Evolutionary conservation across 2,113 vertebrate genomes (phyloP), one percentile per base, ranked within the genome.

Genomic region (Heloderma charlesbogerti): DNA sequence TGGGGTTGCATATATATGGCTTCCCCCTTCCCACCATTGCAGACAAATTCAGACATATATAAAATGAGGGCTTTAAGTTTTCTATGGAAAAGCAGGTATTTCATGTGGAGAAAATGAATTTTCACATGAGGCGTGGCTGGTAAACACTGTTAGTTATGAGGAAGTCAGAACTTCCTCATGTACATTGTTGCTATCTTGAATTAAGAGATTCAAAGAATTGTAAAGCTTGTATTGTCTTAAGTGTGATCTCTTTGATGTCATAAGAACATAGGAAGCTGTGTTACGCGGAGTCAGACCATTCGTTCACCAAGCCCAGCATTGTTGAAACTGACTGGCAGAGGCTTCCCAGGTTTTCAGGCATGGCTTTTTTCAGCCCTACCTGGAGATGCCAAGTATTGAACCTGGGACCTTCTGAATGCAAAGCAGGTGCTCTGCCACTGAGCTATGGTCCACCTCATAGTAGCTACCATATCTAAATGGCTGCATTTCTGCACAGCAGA

Each of bases 91-190:
- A 92, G 91, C 63, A 43, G 88, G 27, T 9, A 87, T 16, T 91
- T 92, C 87, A 89, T 2, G 48, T 12, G 72, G 6, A 89, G 54
- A 89, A 94, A 87, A 71, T 9, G 75, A 88, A 94, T 77, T 91
- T 91, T 90, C 83, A 22, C 54, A 6, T 81, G 4, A 27, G 15
- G 25, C 81, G 25, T 90, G 57, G 93, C 75, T 29, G 29, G 1
- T 57, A 20, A 93, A 7, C n/a, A 16, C 72, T 75, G n/a, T 81
- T 85, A 88, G 48, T 25, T 43, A 77, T 29, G 31, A 40, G 79
- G 81, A 71, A 88, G 72, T n/a, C 43, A 75, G 72, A 3, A 88
- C 9, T 9, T 89, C 84, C 86, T 51, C 9, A n/a, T 91, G 45
- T 84, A 57, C 22, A 45, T 88, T 66, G 57, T 2, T 86, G 37